Evolutionary conservation across 2,888 invertebrate species (phyloP), one percentile per base, ranked within the genome.

Genomic region (Germaria angustata): DNA sequence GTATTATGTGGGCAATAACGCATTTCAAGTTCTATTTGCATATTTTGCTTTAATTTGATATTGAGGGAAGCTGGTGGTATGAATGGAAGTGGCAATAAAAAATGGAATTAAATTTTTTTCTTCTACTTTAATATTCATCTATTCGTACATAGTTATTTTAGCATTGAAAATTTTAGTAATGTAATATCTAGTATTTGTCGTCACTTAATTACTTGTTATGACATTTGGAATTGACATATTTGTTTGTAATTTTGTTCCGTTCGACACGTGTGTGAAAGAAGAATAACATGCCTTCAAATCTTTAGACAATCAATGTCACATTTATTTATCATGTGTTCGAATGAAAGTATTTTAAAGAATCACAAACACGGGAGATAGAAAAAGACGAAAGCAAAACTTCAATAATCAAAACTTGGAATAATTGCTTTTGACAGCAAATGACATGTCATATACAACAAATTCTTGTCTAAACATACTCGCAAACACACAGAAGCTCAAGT

Each of bases 191-290:
- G 46, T 66, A 44, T 68, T 68, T 66, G 55, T 46, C 68, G 41
- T 39, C 61, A 68, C 41, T 81, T 81, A 73, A 72, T 73, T 72
- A 63, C 72, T 68, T 81, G 81, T 81, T 81, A 68, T 77, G 81
- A 77, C 77, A 73, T 72, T 73, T 73, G 61, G 61, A 77, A 73
- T 77, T 77, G 81, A 77, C 77, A 81, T 77, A 39, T 81, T 68
- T 63, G 53, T 69, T 28, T 36, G 22, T 15, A 53, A 4, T 5
- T 22, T 17, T 22, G 11, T 22, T 24, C 2, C n/a, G 1, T 13
- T 41, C n/a, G 11, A 1, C n/a, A 13, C 1, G 41, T n/a, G 3
- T 41, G 41, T n/a, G n/a, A 41, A 41, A 5, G 4, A n/a, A n/a
- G 4, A 13, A n/a, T n/a, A 41, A 41, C n/a, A n/a, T 5, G 9